Evolutionary conservation across 1,140 invertebrate species (phyloP), one percentile per base, ranked within the genome.

Genomic region (Camponotus pennsylvanicus): DNA sequence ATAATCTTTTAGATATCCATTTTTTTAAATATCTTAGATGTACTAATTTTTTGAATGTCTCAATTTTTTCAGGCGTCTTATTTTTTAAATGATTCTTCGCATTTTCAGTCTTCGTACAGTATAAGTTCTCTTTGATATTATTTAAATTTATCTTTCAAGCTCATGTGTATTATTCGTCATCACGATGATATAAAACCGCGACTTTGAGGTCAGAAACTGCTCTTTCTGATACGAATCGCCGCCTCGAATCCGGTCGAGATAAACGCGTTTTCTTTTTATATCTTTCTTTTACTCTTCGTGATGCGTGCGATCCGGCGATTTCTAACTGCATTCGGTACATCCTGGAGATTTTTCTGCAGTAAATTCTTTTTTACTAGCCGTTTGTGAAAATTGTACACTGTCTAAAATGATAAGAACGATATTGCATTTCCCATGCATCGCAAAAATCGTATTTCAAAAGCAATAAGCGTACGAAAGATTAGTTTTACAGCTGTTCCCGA

Each of bases 181-280:
- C n/a, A n/a, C 40, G 15, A 40, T 34, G 15, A 71, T 40, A 45
- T 49, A 34, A 32, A n/a, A 3, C 7, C 40, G n/a, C 61, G 13
- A 55, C 75, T 6, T 66, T 61, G 45, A 78, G 61, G 34, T 32
- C 73, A 45, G 45, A 67, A 61, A 4, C 37, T 73, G 34, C 21
- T 66, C 73, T 66, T 78, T 61, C 61, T 49, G 32, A 32, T 40
- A 32, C 69, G 40, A 83, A 18, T 11, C 59, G 73, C 73, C 21
- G 59, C 59, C 59, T 64, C 73, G 70, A 40, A 59, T 85, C 59
- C 82, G 57, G 59, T 89, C 79, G 86, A 91, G 67, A 75, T 57
- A 78, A 85, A 86, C 64, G 27, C 27, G n/a, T 52, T 32, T 34
- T 78, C 21, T 27, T 32, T 69, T 69, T 37, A 52, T 40, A 18